Conservation (phyloP, 2,113 vertebrate species). For the Chroicocephalus ridibundus region DNA sequence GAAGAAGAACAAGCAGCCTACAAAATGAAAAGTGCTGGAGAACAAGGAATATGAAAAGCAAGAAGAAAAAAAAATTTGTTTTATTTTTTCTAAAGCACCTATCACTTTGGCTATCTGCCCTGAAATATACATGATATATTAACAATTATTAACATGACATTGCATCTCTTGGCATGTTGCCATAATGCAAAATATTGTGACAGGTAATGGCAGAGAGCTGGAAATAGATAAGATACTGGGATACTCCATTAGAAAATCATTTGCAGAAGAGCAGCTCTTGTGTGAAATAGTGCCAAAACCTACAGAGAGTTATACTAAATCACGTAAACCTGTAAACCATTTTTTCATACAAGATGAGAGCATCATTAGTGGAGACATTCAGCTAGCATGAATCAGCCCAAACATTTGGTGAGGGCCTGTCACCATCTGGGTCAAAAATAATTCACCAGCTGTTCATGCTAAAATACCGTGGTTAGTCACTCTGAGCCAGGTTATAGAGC, state of each 20-base stretch:
- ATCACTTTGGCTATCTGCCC: not conserved
- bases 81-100: not conserved
- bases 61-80: not conserved
- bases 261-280: not conserved
- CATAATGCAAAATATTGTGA: not conserved
- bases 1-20: not conserved
- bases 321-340: not conserved
- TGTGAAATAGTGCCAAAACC: not conserved
- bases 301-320: not conserved
- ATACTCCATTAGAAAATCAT: not conserved
- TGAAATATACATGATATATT: not conserved
- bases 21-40: not conserved
- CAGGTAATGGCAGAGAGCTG: not conserved
- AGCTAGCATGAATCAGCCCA: not conserved
- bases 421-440: conserved; percentile 38
- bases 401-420: not conserved
- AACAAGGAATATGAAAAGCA: not conserved
- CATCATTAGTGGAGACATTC: not conserved
- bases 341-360: not conserved
- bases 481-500: not conserved
- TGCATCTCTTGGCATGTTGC: not conserved
- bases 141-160: not conserved
- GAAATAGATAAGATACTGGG: not conserved
- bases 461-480: not conserved
- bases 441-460: not conserved